phyloP scores from a whole-genome alignment of 2,888 invertebrate species.

The Cynaeus angustus region DNA sequence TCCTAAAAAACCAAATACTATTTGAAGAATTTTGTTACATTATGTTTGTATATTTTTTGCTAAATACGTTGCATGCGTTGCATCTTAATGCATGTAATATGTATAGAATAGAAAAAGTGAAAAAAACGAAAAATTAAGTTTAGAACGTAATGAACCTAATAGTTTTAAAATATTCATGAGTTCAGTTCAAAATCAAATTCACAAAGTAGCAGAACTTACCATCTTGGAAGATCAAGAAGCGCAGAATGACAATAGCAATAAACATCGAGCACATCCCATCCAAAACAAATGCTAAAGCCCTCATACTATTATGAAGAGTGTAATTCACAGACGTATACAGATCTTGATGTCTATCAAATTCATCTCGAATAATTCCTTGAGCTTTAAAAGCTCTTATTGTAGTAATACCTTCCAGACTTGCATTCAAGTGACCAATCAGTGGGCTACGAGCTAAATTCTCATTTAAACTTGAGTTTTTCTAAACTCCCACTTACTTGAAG shows the following conservation, averaged over 20 bases:
- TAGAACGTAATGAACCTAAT: too few species aligned
- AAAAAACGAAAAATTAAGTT: too few species aligned
- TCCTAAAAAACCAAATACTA: too few species aligned
- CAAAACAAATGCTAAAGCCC: conserved; percentile 65
- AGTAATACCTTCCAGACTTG: conserved; percentile 67
- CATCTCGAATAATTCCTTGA: conserved; percentile 62
- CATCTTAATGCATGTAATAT: too few species aligned
- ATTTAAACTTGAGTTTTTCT: not conserved
- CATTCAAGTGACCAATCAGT: conserved; percentile 67
- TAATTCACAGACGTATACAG: conserved; percentile 65
- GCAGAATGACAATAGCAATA: conserved; percentile 44
- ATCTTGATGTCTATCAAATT: conserved; percentile 68
- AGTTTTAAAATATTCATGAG: too few species aligned
- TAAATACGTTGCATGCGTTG: too few species aligned
- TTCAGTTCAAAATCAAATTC: too few species aligned
- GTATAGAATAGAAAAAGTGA: too few species aligned
- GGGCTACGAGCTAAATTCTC: conserved; percentile 67
- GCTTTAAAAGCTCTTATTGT: conserved; percentile 66
- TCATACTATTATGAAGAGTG: conserved; percentile 61
- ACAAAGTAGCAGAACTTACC: not conserved
- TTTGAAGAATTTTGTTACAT: too few species aligned
- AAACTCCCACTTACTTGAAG: conserved; percentile 52
- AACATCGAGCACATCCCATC: conserved; percentile 61
- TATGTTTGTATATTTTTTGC: too few species aligned
- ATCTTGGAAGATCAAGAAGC: conserved; percentile 25